These are phyloP conservation scores for Agonopterix heracliana DNA, from an alignment of 2,888 invertebrate genomes.

Conservation along the genomic window DNA sequence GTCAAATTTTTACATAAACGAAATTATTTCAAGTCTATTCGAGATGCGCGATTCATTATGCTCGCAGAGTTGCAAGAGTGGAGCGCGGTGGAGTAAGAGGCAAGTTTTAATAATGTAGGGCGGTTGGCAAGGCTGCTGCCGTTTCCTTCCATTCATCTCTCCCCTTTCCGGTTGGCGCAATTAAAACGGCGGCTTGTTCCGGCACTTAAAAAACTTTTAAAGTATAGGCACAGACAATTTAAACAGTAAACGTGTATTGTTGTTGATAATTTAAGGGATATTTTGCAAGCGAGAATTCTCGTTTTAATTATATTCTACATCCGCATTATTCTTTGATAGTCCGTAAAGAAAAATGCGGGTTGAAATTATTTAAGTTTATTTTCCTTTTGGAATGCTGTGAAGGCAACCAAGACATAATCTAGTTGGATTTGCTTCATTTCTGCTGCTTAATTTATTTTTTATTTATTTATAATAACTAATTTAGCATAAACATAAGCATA, in stretches of 20 bases:
- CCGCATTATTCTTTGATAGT: too few species aligned
- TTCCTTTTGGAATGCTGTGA: too few species aligned
- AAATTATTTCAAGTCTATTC: slow-evolving; percentile 54
- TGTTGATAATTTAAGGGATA: slow-evolving; percentile 38
- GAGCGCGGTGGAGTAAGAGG: slow-evolving; percentile 56
- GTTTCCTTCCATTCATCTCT: slow-evolving; percentile 72
- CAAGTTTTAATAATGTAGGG: slow-evolving; percentile 73
- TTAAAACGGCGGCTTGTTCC: slow-evolving; percentile 72
- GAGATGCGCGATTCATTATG: slow-evolving; percentile 63
- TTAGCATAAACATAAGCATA: too few species aligned
- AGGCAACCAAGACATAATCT: too few species aligned
- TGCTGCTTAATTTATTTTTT: too few species aligned
- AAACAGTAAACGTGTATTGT: slow-evolving; percentile 46
- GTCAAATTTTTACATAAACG: slow-evolving; percentile 27
- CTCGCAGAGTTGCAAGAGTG: slow-evolving; percentile 49
- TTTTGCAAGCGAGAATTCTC: not conserved
- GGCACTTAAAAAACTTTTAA: slow-evolving; percentile 72
- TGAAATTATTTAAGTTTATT: too few species aligned
- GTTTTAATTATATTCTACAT: not conserved
- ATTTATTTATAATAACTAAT: too few species aligned
- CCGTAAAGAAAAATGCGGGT: too few species aligned
- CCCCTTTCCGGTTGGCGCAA: slow-evolving; percentile 73
- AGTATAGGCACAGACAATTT: slow-evolving; percentile 65
- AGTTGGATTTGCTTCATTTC: too few species aligned
- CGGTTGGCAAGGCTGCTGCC: slow-evolving; percentile 61